Conservation (phyloP, 2,888 invertebrate genomes). For the Ophraella communa region DNA sequence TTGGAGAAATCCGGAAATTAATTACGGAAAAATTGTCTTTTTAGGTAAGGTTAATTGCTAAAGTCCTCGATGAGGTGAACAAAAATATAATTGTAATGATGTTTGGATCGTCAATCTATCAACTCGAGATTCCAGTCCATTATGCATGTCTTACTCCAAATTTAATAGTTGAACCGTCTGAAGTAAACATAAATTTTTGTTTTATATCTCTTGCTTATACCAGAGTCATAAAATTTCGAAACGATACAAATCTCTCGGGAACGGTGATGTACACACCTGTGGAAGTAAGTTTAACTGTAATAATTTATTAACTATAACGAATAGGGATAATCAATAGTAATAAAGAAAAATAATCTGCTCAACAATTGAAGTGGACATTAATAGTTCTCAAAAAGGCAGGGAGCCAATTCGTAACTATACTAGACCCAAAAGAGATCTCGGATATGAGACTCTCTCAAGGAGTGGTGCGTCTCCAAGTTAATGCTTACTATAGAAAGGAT, state of each 20-base stretch:
- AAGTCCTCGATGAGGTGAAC: slow-evolving; percentile 61
- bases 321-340: too few species aligned
- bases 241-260: slow-evolving; percentile 62
- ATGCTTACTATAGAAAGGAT: too few species aligned
- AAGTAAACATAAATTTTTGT: slow-evolving; percentile 65
- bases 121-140: slow-evolving; percentile 62
- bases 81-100: slow-evolving; percentile 64
- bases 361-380: too few species aligned
- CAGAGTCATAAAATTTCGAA: slow-evolving; percentile 61
- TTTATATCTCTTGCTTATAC: slow-evolving; percentile 66
- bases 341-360: too few species aligned
- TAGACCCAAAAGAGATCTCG: too few species aligned
- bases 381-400: too few species aligned
- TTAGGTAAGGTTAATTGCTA: slow-evolving; percentile 66
- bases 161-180: slow-evolving; percentile 61
- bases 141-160: slow-evolving; percentile 63
- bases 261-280: slow-evolving; percentile 50
- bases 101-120: slow-evolving; percentile 66
- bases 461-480: too few species aligned
- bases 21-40: slow-evolving; percentile 25
- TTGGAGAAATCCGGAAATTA: too few species aligned
- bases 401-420: too few species aligned
- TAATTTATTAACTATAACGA: too few species aligned
- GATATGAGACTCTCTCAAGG: too few species aligned
- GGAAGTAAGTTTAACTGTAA: slow-evolving; percentile 33